Base-by-base conservation (phyloP, 2,113 vertebrate genomes). In the Lophius piscatorius region DNA sequence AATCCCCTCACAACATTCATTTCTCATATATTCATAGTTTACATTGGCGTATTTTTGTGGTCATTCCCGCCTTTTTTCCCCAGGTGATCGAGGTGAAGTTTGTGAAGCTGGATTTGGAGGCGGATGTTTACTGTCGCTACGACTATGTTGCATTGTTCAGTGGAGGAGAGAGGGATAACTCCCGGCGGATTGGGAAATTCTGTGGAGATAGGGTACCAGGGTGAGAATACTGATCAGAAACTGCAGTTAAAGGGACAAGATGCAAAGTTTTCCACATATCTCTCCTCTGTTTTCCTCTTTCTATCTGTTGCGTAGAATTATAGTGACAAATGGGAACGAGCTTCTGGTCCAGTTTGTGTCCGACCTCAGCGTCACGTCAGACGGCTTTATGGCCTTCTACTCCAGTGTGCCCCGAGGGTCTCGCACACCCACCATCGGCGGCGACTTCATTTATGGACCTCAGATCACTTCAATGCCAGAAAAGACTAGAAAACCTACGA, bases 341-440 rank as follows among this genome's bases (percentile, higher is more conserved):
- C 90, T 97, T 28, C 88, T 96, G 8, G 92, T 97, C 41, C 95
- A 97, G 87, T 97, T 97, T 14, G 93, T 97, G 21, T 97, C 95
- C 0, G 95, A 97, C 70, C 94, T 95, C 63, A 97, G 94, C 4
- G 92, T 97, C 63, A 95, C 95, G 0, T 93, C 92, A 0, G 92
- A 94, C 12, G 95, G 95, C 39, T 97, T 97, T 80, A 91, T 93
- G 40, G 94, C 93, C n/a, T 67, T 84, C 62, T 96, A 97, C 66
- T 71, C 58, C 58, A 88, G 84, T 2, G 72, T 91, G 8, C 84
- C 90, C 9, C 85, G 58, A 1, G 87, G 89, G 7, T 84, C 90
- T 20, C 74, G 81, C 12, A 44, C 38, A 6, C 74, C 88, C 31
- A 90, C 87, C 0, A 39, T 70, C 0, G 82, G 67, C 20, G 80